phyloP scores from a whole-genome alignment of 2,113 vertebrate genomes.

The Lepus americanus region DNA sequence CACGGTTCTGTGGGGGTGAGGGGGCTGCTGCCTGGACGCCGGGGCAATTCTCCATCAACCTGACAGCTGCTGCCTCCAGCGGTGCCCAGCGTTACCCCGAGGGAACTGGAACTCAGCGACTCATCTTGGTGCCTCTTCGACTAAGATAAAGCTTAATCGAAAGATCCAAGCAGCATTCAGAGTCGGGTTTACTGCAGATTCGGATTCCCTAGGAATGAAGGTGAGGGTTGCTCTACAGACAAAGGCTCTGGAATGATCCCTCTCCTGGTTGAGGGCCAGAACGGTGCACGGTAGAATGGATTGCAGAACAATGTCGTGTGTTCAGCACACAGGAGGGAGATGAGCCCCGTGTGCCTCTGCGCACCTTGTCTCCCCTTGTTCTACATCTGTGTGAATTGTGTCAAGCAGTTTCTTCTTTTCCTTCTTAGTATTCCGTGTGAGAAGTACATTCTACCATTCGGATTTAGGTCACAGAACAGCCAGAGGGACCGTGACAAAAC shows the following conservation, averaged over 20 bases:
- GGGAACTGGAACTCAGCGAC: too few relatives aligned
- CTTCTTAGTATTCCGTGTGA: not conserved
- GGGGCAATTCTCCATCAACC: not conserved
- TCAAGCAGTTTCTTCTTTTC: not conserved
- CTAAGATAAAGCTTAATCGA: not conserved
- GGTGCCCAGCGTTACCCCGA: too few relatives aligned
- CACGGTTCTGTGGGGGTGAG: not conserved
- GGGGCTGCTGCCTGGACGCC: too few relatives aligned
- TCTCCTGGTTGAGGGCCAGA: not conserved
- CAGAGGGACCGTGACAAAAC: not conserved
- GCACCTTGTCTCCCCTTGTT: not conserved
- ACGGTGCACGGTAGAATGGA: not conserved
- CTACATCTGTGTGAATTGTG: not conserved
- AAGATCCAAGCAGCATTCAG: not conserved
- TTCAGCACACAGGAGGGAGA: not conserved
- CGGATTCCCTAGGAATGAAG: not conserved
- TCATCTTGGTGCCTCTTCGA: not conserved
- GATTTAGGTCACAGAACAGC: too few relatives aligned
- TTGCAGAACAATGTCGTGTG: not conserved
- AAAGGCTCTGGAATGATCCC: not conserved
- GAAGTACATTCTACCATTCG: not conserved
- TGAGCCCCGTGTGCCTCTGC: not conserved
- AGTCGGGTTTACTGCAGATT: too few relatives aligned
- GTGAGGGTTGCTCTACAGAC: not conserved
- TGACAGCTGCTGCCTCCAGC: not conserved